Base-by-base conservation (phyloP, 2,113 vertebrate species). In the Phylloscopus whistleri region DNA sequence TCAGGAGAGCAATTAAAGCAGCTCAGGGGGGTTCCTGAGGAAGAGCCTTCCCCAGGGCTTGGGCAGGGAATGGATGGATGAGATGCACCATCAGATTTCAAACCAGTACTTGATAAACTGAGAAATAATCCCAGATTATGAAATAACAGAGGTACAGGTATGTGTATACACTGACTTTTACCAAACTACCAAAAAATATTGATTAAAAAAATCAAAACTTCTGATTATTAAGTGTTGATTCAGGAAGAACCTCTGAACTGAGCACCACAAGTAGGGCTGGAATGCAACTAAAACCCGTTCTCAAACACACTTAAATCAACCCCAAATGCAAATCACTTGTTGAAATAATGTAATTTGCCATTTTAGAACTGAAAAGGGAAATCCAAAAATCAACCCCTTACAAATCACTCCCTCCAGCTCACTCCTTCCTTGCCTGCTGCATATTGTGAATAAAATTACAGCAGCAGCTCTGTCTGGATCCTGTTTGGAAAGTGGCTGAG, bases 191-290 rank as follows among this genome's bases (percentile, higher is more conserved):
- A 8, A 19, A 19, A 16, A 9, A 5, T 33, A 23, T 13, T 33
- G 4, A 3, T 30, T 2, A 30, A 58, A 43, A 63, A 39, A 35
- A 26, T 5, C 13, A 4, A 24, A 17, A 31, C 2, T 35, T 49
- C 43, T 16, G 13, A 58, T 12, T 3, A 18, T 23, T 1, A 13
- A 5, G 21, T 6, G 43, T 16, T 37, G 13, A 13, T 44, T 73
- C 31, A 53, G 44, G 24, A 67, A 39, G 11, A 43, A 18, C 16
- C 39, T 37, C 64, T 8, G 26, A 3, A 8, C 5, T 5, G 26
- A 69, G 64, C 59, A 37, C 9, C 6, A 0, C 0, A 16, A 44
- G 11, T 0, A 52, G 24, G 35, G 46, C 43, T 41, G 52, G 66
- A 55, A 76, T 68, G 14, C 49, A 58, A 7, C 51, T 11, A 8